Conservation (phyloP, 2,797 vertebrate species). For the Streptopelia turtur region DNA sequence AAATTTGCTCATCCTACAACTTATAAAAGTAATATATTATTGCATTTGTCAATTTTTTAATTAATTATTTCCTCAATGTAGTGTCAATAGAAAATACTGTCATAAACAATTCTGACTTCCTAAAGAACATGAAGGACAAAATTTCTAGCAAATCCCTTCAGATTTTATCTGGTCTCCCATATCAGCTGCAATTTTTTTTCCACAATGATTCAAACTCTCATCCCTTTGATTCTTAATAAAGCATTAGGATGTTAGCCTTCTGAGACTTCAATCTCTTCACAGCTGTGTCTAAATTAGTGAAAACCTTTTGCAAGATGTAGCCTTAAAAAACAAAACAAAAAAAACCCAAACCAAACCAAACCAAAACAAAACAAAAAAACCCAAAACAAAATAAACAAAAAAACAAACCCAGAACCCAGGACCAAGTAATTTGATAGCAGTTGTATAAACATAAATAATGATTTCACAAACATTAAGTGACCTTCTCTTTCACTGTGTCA, state of each 20-base stretch:
- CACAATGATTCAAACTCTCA: not conserved
- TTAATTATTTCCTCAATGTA: not conserved
- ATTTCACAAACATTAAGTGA: not conserved
- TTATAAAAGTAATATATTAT: not conserved
- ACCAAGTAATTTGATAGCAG: not conserved
- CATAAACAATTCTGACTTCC: not conserved
- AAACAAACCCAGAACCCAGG: not conserved
- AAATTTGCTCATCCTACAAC: not conserved
- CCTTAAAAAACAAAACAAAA: too few relatives aligned
- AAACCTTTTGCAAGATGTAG: not conserved
- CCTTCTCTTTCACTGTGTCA: not conserved
- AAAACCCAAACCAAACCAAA: too few relatives aligned
- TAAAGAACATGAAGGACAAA: not conserved
- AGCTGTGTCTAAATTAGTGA: not conserved
- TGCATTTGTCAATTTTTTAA: not conserved
- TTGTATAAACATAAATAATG: not conserved
- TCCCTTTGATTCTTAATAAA: not conserved
- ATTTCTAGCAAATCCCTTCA: not conserved
- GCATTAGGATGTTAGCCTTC: not conserved
- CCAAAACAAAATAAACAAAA: too few relatives aligned
- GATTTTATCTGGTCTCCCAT: not conserved
- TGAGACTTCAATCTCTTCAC: not conserved
- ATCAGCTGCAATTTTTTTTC: not conserved
- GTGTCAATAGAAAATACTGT: not conserved
- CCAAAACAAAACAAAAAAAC: too few relatives aligned